Evolutionary conservation across 2,888 invertebrate species (phyloP).

Genomic region (Ptychoptera contaminata): DNA sequence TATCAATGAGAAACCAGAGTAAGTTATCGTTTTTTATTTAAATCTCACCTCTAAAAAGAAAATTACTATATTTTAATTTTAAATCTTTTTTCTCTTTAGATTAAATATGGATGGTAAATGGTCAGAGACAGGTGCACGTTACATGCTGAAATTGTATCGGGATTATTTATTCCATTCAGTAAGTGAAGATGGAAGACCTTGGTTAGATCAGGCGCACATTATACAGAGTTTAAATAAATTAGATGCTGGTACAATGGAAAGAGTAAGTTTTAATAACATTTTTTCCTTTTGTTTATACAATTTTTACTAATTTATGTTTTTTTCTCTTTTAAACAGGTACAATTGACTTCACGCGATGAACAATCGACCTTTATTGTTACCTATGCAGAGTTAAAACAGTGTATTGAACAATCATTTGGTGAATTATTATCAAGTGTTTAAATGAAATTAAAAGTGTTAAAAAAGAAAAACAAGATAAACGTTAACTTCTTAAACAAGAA

Average conservation of each 20-base stretch:
- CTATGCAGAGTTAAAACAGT: constrained; percentile 88
- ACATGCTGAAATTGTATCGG: constrained; percentile 94
- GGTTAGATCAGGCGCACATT: constrained; percentile 93
- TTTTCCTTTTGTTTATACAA: constrained; percentile 1
- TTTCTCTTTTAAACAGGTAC: constrained; percentile 46
- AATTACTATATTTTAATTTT: constrained; percentile 3
- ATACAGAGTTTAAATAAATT: constrained; percentile 86
- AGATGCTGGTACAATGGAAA: constrained; percentile 65
- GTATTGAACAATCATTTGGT: constrained; percentile 81
- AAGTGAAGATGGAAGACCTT: constrained; percentile 80
- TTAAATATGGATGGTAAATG: constrained; percentile 85
- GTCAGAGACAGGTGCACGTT: constrained; percentile 97
- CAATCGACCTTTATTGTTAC: constrained; percentile 92
- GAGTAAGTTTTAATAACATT: constrained; percentile 35
- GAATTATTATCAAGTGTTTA: constrained; percentile 41
- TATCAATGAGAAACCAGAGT: constrained; percentile 95
- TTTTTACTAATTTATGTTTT: background rate
- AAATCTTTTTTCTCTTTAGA: constrained; percentile 35
- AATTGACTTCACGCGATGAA: constrained; percentile 90
- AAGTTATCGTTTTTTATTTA: constrained; percentile 23
- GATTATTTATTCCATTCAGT: constrained; percentile 97
- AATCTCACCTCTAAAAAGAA: background rate
- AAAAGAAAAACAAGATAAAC: too few species aligned
- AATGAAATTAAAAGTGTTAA: too few species aligned
- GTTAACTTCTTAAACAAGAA: background rate